Evolutionary conservation across 2,888 invertebrate species (phyloP).

Genomic region (Exephanes ischioxanthus): DNA sequence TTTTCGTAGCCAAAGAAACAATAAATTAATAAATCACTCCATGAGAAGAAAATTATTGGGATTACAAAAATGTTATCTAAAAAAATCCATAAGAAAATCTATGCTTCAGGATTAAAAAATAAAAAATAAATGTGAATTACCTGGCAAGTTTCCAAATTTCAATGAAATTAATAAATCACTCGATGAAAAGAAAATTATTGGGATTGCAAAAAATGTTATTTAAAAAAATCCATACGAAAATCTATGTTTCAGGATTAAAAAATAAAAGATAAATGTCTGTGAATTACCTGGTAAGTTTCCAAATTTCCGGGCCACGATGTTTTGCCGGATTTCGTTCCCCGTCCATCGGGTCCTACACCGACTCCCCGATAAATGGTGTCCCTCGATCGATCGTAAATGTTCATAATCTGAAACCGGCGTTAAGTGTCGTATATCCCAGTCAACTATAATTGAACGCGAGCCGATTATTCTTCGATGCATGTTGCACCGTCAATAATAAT

Average conservation of each 20-base stretch:
- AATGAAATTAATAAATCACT: too few species aligned
- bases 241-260: too few species aligned
- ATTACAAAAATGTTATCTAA: too few species aligned
- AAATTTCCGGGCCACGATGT: constrained; percentile 48
- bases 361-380: constrained; percentile 41
- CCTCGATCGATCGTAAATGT: constrained; percentile 48
- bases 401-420: constrained; percentile 46
- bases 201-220: too few species aligned
- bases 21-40: too few species aligned
- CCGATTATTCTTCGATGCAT: constrained; percentile 19
- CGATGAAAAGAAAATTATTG: too few species aligned
- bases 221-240: not conserved
- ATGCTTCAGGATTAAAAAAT: not conserved
- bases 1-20: too few species aligned
- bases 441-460: constrained; percentile 41
- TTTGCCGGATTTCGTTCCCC: constrained; percentile 26
- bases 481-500: constrained; percentile 26
- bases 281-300: constrained; percentile 41
- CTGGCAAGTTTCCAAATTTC: constrained; percentile 45
- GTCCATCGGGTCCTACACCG: constrained; percentile 34
- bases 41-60: too few species aligned
- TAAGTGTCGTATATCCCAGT: constrained; percentile 2
- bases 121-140: not conserved
- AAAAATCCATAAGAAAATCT: not conserved
- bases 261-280: not conserved